phyloP scores from a whole-genome alignment of 2,888 invertebrate species.

The Epinotia nisella region DNA sequence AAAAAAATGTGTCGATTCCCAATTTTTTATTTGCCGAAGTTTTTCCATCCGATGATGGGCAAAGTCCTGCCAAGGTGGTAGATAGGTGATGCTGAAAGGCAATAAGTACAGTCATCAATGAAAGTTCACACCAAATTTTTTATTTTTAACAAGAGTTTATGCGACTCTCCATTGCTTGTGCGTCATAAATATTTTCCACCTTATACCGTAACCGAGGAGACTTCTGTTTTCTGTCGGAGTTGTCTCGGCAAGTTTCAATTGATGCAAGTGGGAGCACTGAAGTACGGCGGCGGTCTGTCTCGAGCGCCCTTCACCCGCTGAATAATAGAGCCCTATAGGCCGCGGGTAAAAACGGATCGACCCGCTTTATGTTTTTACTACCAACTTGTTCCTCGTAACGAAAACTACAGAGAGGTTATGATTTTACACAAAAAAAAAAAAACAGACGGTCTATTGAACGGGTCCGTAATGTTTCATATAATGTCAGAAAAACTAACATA shows the following conservation, averaged over 20 bases:
- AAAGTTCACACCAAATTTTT: too few species aligned
- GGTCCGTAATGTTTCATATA: too few species aligned
- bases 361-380: constrained; percentile 24
- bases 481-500: too few species aligned
- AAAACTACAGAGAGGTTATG: not conserved
- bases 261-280: constrained; percentile 23
- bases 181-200: not conserved
- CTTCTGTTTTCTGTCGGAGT: constrained; percentile 18
- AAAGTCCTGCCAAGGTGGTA: too few species aligned
- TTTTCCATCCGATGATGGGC: too few species aligned
- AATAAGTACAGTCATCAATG: too few species aligned
- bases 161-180: not conserved
- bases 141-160: too few species aligned
- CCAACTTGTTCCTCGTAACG: not conserved
- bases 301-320: constrained; percentile 40
- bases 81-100: too few species aligned
- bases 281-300: constrained; percentile 34
- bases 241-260: constrained; percentile 33
- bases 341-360: constrained; percentile 34
- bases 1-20: too few species aligned
- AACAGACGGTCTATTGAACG: too few species aligned
- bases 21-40: too few species aligned
- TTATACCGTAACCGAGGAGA: not conserved
- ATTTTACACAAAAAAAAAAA: too few species aligned
- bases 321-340: constrained; percentile 42